Evolutionary conservation across 2,113 vertebrate species (phyloP), one percentile per base, ranked within the genome.

Genomic region (Oceanodroma tethys): DNA sequence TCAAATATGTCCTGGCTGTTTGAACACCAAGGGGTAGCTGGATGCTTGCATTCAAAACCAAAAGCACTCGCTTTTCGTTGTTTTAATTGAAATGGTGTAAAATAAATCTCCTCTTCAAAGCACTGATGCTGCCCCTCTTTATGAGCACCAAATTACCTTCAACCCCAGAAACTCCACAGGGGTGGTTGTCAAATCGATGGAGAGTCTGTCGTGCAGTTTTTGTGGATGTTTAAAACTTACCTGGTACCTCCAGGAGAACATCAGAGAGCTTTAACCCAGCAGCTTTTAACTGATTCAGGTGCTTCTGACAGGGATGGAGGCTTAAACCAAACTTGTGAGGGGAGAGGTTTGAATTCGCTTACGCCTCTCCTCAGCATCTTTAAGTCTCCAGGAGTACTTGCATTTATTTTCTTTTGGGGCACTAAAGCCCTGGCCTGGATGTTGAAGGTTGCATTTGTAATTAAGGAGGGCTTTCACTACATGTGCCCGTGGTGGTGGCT

Each of bases 201-300:
- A 93, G n/a, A 16, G 25, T 4, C 70, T 47, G 22, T n/a, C 38
- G 6, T 30, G 19, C 6, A 21, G 34, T 40, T 88, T 80, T 82
- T 93, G 52, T 63, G 87, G 67, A 73, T 97, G 53, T 86, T 87
- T 72, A 89, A 90, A 94, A 84, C 22, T 40, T 43, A 58, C 32
- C 65, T 48, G 73, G 55, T 83, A 34, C 53, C 65, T 96, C 48
- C 88, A 86, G 81, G 65, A 97, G 80, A 70, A 47, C 6, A 14
- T 40, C 3, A 16, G 53, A 78, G 78, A 52, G 58, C 62, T 95
- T 85, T 79, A 66, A 71, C 22, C 32, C 56, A 65, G 47, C 38
- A 56, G 12, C 10, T 86, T 88, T 82, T 30, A n/a, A 60, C 19
- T 3, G 13, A 1, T 42, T 18, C 30, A 17, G 19, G 9, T 56